Conservation (phyloP, 2,797 vertebrate genomes). For the Alcedo quadribrachys region DNA sequence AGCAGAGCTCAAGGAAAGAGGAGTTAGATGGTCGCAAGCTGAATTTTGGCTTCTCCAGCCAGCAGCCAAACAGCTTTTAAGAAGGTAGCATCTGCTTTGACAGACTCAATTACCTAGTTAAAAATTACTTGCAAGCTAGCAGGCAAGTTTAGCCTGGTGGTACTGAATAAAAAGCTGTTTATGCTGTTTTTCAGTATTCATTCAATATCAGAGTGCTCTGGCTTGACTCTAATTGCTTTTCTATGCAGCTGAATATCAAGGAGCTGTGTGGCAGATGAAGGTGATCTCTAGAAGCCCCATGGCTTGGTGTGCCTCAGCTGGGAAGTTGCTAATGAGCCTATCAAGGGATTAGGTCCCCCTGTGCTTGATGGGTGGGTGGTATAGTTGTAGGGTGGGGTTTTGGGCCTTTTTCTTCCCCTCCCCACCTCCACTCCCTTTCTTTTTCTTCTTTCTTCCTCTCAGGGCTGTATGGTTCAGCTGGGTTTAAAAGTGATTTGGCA, state of each 20-base stretch:
- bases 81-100: not conserved
- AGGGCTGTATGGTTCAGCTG: not conserved
- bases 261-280: not conserved
- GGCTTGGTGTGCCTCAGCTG: not conserved
- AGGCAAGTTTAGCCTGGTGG: not conserved
- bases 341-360: not conserved
- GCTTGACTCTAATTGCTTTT: not conserved
- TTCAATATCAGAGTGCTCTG: not conserved
- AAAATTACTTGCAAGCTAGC: not conserved
- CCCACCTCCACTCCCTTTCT: rapidly evolving
- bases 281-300: not conserved
- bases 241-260: not conserved
- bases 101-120: not conserved
- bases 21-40: not conserved
- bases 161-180: not conserved
- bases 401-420: too few relatives aligned
- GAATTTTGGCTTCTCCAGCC: not conserved
- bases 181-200: not conserved
- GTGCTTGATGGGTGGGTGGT: not conserved
- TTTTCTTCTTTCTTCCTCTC: not conserved
- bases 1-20: not conserved
- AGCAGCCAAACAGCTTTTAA: not conserved
- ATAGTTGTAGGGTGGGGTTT: not conserved
- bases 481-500: not conserved
- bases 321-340: not conserved